Evolutionary conservation across 2,113 vertebrate genomes (phyloP).

Genomic region (Cephalopterus ornatus): DNA sequence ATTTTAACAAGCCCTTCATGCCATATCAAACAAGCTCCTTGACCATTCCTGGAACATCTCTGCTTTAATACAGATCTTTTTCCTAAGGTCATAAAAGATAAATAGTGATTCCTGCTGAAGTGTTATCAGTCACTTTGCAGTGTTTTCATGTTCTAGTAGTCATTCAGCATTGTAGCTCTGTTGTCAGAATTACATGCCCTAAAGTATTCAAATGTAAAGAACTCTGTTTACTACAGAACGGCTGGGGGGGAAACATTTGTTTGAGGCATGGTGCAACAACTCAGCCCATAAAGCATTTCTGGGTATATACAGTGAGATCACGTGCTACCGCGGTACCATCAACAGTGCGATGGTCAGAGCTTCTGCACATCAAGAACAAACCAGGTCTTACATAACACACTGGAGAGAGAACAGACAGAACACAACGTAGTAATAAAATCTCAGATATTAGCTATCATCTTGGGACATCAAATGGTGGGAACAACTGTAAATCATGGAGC

Average conservation of each 20-base stretch:
- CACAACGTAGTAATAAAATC: neutral
- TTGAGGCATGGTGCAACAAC: neutral
- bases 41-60: neutral
- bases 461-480: neutral
- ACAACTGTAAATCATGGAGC: neutral
- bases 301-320: neutral
- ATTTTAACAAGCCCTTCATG: constrained; percentile 20
- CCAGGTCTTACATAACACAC: neutral
- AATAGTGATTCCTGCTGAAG: neutral
- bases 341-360: rapidly evolving
- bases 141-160: neutral
- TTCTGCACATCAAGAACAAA: neutral
- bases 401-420: neutral
- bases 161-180: neutral
- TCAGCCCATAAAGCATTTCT: neutral
- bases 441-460: neutral
- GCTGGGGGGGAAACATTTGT: neutral
- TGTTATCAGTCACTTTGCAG: neutral
- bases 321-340: rapidly evolving
- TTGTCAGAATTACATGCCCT: neutral
- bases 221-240: neutral
- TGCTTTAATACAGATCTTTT: neutral
- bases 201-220: neutral
- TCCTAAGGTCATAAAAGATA: neutral
- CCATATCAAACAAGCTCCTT: neutral